Base-by-base conservation (phyloP, 2,113 vertebrate species). In the Seriola aureovittata region DNA sequence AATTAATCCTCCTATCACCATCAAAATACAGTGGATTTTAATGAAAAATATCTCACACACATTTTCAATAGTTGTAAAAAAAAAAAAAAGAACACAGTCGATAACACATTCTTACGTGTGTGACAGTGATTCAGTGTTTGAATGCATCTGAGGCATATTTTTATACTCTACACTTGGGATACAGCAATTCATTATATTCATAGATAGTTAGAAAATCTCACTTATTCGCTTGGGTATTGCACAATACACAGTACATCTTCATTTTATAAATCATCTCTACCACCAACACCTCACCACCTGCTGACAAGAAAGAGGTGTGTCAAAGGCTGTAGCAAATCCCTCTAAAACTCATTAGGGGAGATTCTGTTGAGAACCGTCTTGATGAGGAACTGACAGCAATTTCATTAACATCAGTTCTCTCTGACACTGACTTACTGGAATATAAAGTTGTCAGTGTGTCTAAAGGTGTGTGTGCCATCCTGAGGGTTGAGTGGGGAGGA, bases 341-440 rank as follows among this genome's bases (percentile, higher is more conserved):
- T 83, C 73, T 65, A 52, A 67, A 73, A 73, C 79, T 89, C 78
- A 89, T 89, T 81, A 86, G 40, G 14, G 58, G 38, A 54, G 62
- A 64, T 76, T 79, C 19, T 76, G 40, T 32, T 72, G 81, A 63
- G 11, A 81, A 81, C 7, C 10, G 25, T 62, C 63, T 58, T 69
- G 78, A 87, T 81, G 83, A 68, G 55, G 70, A 78, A 69, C 71
- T 89, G 81, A 84, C 75, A 81, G 72, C 34, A 73, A 32, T 78
- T 74, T 75, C 64, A 90, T 89, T 84, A 75, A 82, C 75, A 82
- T 76, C 48, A 54, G 48, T 82, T 71, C 57, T 72, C 66, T 85
- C 72, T 82, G 68, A 75, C 89, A 72, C 46, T 0, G 2, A 58
- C 34, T 71, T 46, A 44, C 46, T 71, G 52, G 44, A 85, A 82